Percentiles rank a stretch among this genome's conserved stretches.
Conservation (phyloP, 2,113 vertebrate genomes). For the Kryptolebias marmoratus region DNA sequence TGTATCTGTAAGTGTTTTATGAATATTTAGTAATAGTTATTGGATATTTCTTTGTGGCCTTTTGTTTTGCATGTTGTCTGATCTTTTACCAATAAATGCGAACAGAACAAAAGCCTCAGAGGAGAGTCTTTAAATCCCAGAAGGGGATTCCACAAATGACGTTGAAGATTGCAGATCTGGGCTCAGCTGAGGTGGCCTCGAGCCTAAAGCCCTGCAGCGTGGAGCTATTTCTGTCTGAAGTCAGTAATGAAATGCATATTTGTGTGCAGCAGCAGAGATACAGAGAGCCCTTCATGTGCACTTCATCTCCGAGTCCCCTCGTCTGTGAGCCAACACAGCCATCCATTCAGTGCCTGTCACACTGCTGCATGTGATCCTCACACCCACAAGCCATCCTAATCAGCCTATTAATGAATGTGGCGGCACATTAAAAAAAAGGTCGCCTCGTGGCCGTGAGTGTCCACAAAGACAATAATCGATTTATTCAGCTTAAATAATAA, state of each 20-base stretch:
- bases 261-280: conserved; percentile 61
- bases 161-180: conserved; percentile 35
- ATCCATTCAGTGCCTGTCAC: conserved; percentile 72
- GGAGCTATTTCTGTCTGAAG: conserved; percentile 64
- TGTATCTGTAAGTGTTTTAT: neutral
- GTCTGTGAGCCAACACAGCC: conserved; percentile 69
- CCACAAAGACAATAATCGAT: conserved; percentile 69
- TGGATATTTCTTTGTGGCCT: neutral
- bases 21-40: neutral
- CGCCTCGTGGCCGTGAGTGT: conserved; percentile 51
- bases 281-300: conserved; percentile 69
- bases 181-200: conserved; percentile 60
- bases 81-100: neutral
- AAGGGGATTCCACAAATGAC: conserved; percentile 18
- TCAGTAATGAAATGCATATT: conserved; percentile 74
- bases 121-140: conserved; percentile 1
- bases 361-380: conserved; percentile 73
- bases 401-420: conserved; percentile 56
- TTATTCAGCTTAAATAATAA: conserved; percentile 62
- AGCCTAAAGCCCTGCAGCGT: conserved; percentile 41
- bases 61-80: neutral
- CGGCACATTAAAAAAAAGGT: conserved; percentile 50
- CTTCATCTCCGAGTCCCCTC: conserved; percentile 52
- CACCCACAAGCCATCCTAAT: conserved; percentile 52
- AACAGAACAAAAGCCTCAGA: neutral